Conservation (phyloP, 1,140 invertebrate species). For the Sitophilus oryzae region DNA sequence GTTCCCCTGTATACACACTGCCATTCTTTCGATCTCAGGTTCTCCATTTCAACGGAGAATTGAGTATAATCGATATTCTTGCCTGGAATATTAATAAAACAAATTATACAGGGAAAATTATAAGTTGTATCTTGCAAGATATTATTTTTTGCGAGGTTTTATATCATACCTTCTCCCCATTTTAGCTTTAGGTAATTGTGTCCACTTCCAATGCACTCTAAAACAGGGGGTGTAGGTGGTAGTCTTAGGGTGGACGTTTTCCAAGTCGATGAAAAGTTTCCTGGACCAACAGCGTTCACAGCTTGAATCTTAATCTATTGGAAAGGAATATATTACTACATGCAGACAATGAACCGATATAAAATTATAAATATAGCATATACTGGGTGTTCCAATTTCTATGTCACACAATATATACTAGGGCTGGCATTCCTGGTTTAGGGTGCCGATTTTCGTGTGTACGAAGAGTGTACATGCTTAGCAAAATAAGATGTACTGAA, state of each 20-base stretch:
- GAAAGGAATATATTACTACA: no score
- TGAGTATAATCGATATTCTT: slow-evolving; percentile 62
- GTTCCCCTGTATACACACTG: slow-evolving; percentile 73
- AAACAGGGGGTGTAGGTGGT: slow-evolving; percentile 66
- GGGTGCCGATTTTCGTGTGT: no score
- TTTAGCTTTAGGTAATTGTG: slow-evolving; percentile 81
- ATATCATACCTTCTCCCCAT: slow-evolving; percentile 63
- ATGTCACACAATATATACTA: no score
- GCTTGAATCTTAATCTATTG: slow-evolving; percentile 71
- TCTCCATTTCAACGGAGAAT: slow-evolving; percentile 75
- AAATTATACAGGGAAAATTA: background rate
- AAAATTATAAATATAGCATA: no score
- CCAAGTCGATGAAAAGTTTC: slow-evolving; percentile 65
- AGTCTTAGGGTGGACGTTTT: slow-evolving; percentile 66
- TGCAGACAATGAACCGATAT: no score
- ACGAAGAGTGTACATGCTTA: no score
- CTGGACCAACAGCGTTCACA: slow-evolving; percentile 74
- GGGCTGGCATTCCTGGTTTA: no score
- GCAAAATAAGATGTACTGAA: no score
- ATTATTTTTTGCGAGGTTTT: no score
- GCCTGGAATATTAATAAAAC: background rate
- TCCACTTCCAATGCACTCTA: slow-evolving; percentile 63
- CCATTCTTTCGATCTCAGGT: slow-evolving; percentile 58
- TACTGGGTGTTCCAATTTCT: no score
- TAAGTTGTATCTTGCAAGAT: no score